Base-by-base conservation (phyloP, 2,888 invertebrate genomes). In the Tipula vernalis region DNA sequence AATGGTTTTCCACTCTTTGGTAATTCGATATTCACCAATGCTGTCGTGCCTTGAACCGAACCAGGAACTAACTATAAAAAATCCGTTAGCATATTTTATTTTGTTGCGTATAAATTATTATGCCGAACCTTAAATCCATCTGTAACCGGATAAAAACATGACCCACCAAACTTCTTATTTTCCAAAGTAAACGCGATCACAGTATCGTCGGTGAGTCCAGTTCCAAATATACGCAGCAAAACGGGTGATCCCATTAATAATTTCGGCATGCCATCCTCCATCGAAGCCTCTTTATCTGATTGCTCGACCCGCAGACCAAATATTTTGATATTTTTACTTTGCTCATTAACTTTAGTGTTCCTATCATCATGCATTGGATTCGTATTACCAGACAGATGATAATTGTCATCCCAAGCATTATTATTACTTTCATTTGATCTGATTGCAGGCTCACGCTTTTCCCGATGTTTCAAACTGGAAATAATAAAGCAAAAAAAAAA, bases 161-260 rank as follows among this genome's bases (percentile, higher is more conserved):
- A 90, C 15, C 93, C 93, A 0, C 94, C 94, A 87, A 91, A 93
- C 0, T 90, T 89, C 84, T 93, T 93, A 0, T 90, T 88, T 57
- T 93, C 92, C 87, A 94, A 93, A 0, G 97, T 97, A 90, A 97
- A 96, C 0, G 95, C 94, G 86, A 97, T 93, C 85, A 94, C 92
- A 0, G 96, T 96, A 87, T 93, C 91, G 0, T 93, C 90, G 0
- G 94, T 94, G 87, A 97, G 92, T 2, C 95, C 95, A 8, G 91
- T 91, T 0, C 97, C 97, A 90, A 96, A 97, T 44, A 97, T 89
- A 86, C 97, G 94, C 83, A 97, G 90, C 12, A 92, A 92, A 28
- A 95, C 93, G 2, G 92, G 91, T 0, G 92, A 91, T 86, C 94
- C 93, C 15, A 94, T 94, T 87, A 96, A 90, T 28, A 97, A 93